Evolutionary conservation across 2,888 invertebrate species (phyloP), one percentile per base, ranked within the genome.

Genomic region (Eucera pruinosa): DNA sequence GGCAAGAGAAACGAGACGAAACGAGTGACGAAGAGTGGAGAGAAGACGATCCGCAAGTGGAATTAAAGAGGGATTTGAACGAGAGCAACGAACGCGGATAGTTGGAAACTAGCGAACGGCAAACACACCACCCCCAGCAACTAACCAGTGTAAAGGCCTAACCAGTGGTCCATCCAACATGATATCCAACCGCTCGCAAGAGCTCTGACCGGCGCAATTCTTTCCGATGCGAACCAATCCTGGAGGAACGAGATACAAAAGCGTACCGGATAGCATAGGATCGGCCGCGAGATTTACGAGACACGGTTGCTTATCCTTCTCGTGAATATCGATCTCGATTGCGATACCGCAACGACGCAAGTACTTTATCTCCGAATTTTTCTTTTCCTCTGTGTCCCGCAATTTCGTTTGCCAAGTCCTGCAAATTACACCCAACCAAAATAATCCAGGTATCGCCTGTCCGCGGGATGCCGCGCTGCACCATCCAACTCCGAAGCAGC

Each of bases 251-350:
- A 93, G 89, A 86, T 94, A 94, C 79, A 94, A 90, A 72, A 94
- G 90, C 52, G 93, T 93, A 81, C 95, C 95, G 0, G 95, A 94
- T 65, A 95, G 89, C 89, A 94, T 94, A 2, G 95, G 95, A 91
- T 95, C 95, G 20, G 95, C 94, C 39, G 94, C 93, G 50, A 95
- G 93, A 92, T 95, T 95, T 23, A 95, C 93, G 45, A 95, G 90
- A 87, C 94, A 95, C 1, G 95, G 94, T 76, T 94, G 93, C 11
- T 92, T 91, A 57, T 92, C 90, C 11, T 91, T 92, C 52, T 89
- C 88, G 15, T 86, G 85, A 43, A 90, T 85, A 85, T 92, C 91
- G 52, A 94, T 84, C 75, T 94, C 93, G 65, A 95, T 89, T 0
- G 95, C 94, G 43, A 95, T 93, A 6, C 95, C 95, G 64, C 93